These are phyloP conservation scores for Reticulitermes speratus DNA, from an alignment of 1,140 invertebrate species.

Conservation along the genomic window DNA sequence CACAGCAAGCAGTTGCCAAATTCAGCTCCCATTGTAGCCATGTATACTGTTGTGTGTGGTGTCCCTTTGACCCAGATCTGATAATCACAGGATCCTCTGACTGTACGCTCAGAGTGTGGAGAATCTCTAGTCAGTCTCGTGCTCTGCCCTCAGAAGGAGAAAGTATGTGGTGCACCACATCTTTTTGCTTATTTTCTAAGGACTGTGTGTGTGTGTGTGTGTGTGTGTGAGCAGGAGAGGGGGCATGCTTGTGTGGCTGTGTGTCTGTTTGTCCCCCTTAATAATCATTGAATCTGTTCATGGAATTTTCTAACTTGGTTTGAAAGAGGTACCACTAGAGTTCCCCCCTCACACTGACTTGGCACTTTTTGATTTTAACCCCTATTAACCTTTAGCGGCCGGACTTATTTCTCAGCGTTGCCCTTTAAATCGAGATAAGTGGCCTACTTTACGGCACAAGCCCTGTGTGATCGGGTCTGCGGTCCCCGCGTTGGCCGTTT, in stretches of 20 bases:
- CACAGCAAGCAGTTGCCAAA: conserved; percentile 54
- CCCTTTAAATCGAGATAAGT: too few species aligned
- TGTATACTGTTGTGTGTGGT: conserved; percentile 61
- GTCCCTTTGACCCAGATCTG: conserved; percentile 59
- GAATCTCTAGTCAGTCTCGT: conserved; percentile 46
- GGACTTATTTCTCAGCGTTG: too few species aligned
- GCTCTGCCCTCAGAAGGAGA: conserved; percentile 32
- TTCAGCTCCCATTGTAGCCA: conserved; percentile 54
- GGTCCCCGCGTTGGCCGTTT: too few species aligned
- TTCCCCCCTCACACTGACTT: too few species aligned
- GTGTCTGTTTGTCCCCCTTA: background rate
- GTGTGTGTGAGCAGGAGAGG: too few species aligned
- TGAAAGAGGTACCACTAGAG: background rate
- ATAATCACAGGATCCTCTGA: conserved; percentile 62
- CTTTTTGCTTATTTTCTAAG: too few species aligned
- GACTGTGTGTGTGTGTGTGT: too few species aligned
- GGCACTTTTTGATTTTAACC: too few species aligned
- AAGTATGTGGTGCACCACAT: background rate
- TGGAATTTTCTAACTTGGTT: background rate
- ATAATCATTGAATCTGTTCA: background rate
- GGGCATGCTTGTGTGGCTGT: too few species aligned
- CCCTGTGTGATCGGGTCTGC: too few species aligned
- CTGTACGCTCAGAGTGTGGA: conserved; percentile 61
- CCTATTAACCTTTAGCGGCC: too few species aligned
- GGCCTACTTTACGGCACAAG: too few species aligned